A percentile compares a stretch with the other conserved stretches of the same genome.
These are phyloP conservation scores for Falcaria lacertinaria DNA, from an alignment of 2,888 invertebrate genomes.

Conservation along the genomic window DNA sequence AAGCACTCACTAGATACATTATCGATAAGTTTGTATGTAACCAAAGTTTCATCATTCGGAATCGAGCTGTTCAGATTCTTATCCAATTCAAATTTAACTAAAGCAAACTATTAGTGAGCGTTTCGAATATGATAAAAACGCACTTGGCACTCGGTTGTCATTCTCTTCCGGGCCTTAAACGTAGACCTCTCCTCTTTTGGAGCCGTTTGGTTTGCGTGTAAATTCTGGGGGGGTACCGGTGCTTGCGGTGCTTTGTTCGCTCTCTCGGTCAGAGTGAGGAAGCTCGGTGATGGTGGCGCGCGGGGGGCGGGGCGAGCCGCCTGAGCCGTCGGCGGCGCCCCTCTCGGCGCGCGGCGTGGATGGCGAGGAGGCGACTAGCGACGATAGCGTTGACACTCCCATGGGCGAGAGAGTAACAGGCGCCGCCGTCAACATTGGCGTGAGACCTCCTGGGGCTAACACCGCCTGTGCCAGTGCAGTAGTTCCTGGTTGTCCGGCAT, in stretches of 20 bases:
- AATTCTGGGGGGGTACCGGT: constrained; percentile 47
- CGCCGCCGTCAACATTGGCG: constrained; percentile 65
- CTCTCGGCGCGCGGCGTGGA: constrained; percentile 58
- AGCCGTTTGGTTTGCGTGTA: constrained; percentile 46
- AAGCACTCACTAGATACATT: background rate
- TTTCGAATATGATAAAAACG: background rate
- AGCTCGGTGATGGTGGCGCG: constrained; percentile 46
- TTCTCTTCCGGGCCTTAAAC: constrained; percentile 41
- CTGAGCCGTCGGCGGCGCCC: constrained; percentile 34
- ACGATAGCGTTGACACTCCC: constrained; percentile 81
- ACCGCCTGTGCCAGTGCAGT: constrained; percentile 90
- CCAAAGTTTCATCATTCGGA: background rate
- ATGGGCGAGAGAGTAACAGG: constrained; percentile 78
- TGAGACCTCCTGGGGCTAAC: constrained; percentile 80
- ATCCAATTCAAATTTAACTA: background rate
- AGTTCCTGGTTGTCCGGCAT: constrained; percentile 86
- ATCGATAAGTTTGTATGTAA: background rate
- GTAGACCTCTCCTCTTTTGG: constrained; percentile 69
- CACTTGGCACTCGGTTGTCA: background rate
- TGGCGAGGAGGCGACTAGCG: constrained; percentile 73
- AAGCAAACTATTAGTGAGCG: background rate
- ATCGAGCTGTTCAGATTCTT: background rate
- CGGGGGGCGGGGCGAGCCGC: constrained; percentile 25
- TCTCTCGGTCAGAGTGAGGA: constrained; percentile 49
- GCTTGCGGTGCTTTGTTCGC: constrained; percentile 45